phyloP scores from a whole-genome alignment of 2,888 invertebrate species.

The Eubasilissa splendida region DNA sequence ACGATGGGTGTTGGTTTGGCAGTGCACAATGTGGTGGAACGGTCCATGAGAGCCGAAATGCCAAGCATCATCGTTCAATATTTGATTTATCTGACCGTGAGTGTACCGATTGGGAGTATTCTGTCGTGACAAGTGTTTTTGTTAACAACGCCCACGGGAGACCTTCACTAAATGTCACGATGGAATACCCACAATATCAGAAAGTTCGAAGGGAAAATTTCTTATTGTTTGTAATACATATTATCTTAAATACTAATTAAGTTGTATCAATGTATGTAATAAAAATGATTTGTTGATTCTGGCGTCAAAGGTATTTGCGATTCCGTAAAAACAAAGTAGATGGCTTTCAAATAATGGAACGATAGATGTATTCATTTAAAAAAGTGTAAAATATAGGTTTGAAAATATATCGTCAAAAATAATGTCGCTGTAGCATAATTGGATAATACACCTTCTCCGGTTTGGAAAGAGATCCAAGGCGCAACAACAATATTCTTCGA shows the following conservation, averaged over 20 bases:
- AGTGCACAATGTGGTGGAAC: too few species aligned
- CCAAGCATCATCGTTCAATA: background rate
- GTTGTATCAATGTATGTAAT: too few species aligned
- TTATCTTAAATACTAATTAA: background rate
- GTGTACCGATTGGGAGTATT: background rate
- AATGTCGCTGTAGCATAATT: too few species aligned
- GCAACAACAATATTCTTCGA: too few species aligned
- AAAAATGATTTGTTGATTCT: too few species aligned
- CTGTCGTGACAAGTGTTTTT: background rate
- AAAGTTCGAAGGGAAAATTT: background rate
- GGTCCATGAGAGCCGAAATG: background rate
- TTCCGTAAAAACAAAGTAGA: too few species aligned
- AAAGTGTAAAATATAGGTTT: background rate
- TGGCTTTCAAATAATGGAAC: background rate
- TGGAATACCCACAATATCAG: background rate
- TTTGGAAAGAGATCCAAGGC: too few species aligned
- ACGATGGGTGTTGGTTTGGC: too few species aligned
- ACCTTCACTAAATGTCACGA: background rate
- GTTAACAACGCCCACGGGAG: background rate
- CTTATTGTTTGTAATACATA: background rate
- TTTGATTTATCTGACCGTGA: slow-evolving; percentile 2
- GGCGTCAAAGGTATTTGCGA: too few species aligned
- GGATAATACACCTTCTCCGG: too few species aligned
- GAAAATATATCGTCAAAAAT: too few species aligned
- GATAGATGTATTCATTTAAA: background rate